Percentiles rank a stretch among this genome's conserved stretches.
phyloP scores from a whole-genome alignment of 2,888 invertebrate genomes.

The Harpalus rubripes region DNA sequence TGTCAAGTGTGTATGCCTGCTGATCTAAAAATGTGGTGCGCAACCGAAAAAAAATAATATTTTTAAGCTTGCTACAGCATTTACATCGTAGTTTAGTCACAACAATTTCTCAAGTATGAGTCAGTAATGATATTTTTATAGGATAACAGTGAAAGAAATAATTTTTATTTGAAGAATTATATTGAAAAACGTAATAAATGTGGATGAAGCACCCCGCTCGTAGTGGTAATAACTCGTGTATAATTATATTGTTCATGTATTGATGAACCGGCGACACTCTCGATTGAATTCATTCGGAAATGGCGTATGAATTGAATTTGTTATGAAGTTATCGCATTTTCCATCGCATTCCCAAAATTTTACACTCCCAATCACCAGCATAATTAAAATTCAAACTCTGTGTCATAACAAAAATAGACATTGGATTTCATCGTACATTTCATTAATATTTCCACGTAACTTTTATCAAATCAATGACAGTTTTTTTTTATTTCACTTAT shows the following conservation, averaged over 20 bases:
- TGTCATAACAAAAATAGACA: conserved; percentile 2
- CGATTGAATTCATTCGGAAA: conserved; percentile 18
- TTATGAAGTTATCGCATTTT: conserved; percentile 29
- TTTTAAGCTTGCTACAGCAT: no score
- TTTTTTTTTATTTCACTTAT: no score
- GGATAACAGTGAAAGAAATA: no score
- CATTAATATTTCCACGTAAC: background rate
- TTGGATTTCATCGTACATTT: background rate
- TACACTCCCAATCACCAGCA: conserved; percentile 1
- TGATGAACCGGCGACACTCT: background rate
- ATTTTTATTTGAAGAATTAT: no score
- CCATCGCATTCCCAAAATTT: conserved; percentile 23
- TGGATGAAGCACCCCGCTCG: background rate
- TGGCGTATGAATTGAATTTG: conserved; percentile 25
- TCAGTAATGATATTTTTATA: no score
- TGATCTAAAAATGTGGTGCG: no score
- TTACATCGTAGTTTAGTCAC: no score
- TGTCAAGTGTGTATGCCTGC: no score
- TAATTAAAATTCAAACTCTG: conserved; percentile 20
- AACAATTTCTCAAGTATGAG: no score
- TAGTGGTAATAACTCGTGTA: background rate
- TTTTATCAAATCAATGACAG: no score
- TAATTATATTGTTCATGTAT: background rate
- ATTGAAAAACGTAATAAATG: background rate
- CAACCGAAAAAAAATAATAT: no score